These are phyloP conservation scores for Malurus cyaneus DNA, from an alignment of 2,113 vertebrate genomes.

Conservation along the genomic window DNA sequence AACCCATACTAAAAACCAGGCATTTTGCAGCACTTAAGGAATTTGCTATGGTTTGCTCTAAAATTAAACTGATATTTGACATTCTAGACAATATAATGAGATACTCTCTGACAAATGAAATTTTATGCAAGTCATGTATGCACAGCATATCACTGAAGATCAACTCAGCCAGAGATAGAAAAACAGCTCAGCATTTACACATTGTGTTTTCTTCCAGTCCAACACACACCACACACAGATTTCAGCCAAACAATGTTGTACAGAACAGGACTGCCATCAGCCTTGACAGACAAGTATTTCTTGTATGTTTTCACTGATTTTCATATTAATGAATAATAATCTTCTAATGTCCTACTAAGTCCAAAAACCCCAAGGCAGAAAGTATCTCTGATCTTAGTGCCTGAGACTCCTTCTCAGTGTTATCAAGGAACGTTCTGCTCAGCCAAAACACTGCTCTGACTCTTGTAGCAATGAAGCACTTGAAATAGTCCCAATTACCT, in stretches of 20 bases:
- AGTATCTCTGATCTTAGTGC: neutral
- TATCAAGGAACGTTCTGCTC: neutral
- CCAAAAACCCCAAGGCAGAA: neutral
- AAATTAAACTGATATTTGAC: neutral
- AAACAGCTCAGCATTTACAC: neutral
- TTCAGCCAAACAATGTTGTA: neutral
- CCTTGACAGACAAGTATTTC: neutral
- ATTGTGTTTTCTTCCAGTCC: neutral
- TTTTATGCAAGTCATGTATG: neutral
- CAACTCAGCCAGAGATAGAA: neutral
- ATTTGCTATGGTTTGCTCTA: neutral
- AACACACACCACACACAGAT: neutral
- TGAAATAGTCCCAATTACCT: accelerated
- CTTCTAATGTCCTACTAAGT: neutral
- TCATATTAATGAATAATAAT: neutral
- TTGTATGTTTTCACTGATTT: neutral
- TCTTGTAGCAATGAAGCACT: neutral
- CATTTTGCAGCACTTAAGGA: neutral
- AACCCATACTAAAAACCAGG: neutral
- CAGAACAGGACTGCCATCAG: neutral
- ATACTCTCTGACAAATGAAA: neutral
- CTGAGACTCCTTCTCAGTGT: neutral
- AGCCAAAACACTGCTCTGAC: neutral
- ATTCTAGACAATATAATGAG: neutral
- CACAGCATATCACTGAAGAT: neutral